phyloP scores from a whole-genome alignment of 2,888 invertebrate genomes.

The Amorpha juglandis region DNA sequence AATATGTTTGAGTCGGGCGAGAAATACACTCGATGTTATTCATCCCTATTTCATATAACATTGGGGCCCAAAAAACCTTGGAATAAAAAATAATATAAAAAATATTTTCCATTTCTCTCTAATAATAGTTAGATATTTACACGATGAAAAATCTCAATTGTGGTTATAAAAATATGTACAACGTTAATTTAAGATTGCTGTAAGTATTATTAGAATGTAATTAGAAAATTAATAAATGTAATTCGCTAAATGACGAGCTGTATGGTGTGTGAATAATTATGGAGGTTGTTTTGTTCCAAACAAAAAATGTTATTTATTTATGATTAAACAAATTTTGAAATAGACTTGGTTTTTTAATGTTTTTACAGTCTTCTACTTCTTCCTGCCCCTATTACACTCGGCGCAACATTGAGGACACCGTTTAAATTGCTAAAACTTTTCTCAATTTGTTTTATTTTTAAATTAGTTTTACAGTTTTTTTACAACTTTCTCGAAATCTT shows the following conservation, averaged over 20 bases:
- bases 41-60: slow-evolving; percentile 41
- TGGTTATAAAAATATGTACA: slow-evolving; percentile 82
- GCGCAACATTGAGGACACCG: too few species aligned
- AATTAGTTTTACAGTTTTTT: too few species aligned
- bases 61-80: slow-evolving; percentile 63
- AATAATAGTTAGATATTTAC: slow-evolving; percentile 76
- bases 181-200: slow-evolving; percentile 80
- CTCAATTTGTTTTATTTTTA: too few species aligned
- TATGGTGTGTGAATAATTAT: slow-evolving; percentile 81
- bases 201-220: slow-evolving; percentile 84
- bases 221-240: slow-evolving; percentile 80
- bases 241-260: slow-evolving; percentile 79
- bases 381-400: too few species aligned
- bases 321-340: slow-evolving; percentile 85
- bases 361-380: too few species aligned
- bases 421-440: too few species aligned
- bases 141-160: slow-evolving; percentile 80
- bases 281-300: slow-evolving; percentile 84
- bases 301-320: slow-evolving; percentile 84
- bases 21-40: background rate
- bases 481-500: too few species aligned
- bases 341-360: slow-evolving; percentile 40
- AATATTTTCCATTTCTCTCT: slow-evolving; percentile 77
- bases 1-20: background rate
- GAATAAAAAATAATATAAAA: slow-evolving; percentile 45